Percentiles rank a stretch among this genome's conserved stretches.
Evolutionary conservation across 2,113 vertebrate genomes (phyloP).

Genomic region (Vulpes ferrilata): DNA sequence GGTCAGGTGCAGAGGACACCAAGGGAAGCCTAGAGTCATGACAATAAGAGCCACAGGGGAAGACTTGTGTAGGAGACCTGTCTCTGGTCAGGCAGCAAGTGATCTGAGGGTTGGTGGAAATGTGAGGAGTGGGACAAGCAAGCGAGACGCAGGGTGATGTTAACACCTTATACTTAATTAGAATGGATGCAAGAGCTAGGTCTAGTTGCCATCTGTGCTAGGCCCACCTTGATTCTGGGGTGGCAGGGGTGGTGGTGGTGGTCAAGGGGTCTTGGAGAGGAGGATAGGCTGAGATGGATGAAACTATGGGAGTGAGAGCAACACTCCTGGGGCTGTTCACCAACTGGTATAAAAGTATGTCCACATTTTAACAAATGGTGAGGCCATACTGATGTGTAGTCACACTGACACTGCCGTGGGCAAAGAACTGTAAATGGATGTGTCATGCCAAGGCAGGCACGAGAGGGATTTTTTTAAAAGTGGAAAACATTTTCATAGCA

Average conservation of each 20-base stretch:
- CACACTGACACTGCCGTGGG: not conserved
- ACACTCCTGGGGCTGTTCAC: not conserved
- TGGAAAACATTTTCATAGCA: not conserved
- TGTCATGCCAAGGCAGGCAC: not conserved
- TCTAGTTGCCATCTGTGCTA: not conserved
- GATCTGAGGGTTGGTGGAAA: not conserved
- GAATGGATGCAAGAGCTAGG: not conserved
- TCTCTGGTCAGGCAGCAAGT: not conserved
- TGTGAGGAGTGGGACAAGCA: not conserved
- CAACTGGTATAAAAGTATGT: not conserved
- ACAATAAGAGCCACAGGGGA: not conserved
- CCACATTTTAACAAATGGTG: not conserved
- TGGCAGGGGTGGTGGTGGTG: not conserved
- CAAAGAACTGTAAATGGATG: not conserved
- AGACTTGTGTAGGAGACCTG: not conserved
- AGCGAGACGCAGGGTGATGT: not conserved
- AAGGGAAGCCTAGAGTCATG: not conserved
- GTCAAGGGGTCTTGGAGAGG: not conserved
- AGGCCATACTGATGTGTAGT: not conserved
- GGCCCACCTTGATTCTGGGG: not conserved
- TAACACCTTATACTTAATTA: not conserved
- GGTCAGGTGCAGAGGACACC: not conserved
- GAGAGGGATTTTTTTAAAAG: not conserved
- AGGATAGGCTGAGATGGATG: not conserved
- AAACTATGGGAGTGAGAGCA: not conserved